A percentile compares a stretch with the other conserved stretches of the same genome.
Conservation (phyloP, 2,797 vertebrate species). For the Notolepis coatsorum region DNA sequence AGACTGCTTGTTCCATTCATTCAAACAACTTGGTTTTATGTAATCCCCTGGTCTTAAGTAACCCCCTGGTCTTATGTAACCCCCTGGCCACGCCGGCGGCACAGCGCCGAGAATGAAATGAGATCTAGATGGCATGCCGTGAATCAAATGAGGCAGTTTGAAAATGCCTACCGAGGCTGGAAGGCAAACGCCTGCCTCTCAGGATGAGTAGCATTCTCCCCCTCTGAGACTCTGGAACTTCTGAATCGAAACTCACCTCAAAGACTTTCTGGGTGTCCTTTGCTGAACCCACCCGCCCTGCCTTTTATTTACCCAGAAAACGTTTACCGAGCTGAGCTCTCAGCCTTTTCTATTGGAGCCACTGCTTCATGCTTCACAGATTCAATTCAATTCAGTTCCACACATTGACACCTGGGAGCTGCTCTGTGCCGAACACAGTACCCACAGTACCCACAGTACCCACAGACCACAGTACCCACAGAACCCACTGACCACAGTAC, state of each 20-base stretch:
- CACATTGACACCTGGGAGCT: no score
- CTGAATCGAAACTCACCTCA: neutral
- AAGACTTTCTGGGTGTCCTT: conserved; percentile 13
- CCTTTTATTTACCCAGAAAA: no score
- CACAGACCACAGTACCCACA: no score
- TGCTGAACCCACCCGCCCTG: no score
- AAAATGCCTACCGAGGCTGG: conserved; percentile 17
- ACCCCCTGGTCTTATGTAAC: conserved; percentile 46
- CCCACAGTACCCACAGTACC: no score
- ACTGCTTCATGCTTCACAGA: no score
- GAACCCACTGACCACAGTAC: no score
- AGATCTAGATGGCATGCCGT: conserved; percentile 32
- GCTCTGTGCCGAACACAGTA: no score
- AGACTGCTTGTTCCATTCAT: conserved; percentile 37
- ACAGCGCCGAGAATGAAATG: conserved; percentile 40
- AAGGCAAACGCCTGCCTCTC: conserved; percentile 39
- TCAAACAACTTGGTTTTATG: conserved; percentile 42
- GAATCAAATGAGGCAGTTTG: conserved; percentile 46
- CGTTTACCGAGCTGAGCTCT: no score
- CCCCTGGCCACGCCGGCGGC: conserved; percentile 29
- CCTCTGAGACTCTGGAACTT: conserved; percentile 15
- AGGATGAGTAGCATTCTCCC: neutral
- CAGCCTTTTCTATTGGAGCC: no score
- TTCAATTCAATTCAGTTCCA: no score
- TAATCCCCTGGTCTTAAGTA: conserved; percentile 48